A percentile compares a stretch with the other conserved stretches of the same genome.
Conservation (phyloP, 2,797 vertebrate genomes). For the Chaetophractus vellerosus region DNA sequence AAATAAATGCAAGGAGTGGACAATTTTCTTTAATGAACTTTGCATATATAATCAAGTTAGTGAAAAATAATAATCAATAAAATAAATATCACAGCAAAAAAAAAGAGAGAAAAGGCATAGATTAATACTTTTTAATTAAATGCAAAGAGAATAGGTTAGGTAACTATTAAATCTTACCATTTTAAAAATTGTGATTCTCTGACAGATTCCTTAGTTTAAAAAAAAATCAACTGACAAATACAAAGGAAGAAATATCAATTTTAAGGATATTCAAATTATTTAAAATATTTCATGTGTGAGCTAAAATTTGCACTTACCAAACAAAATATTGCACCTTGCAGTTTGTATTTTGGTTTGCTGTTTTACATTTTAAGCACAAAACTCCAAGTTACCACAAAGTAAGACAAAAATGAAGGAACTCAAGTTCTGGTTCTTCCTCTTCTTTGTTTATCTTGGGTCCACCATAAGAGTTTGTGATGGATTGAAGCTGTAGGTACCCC, state of each 20-base stretch:
- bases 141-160: not conserved
- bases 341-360: not conserved
- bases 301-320: constrained; percentile 16
- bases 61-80: constrained; percentile 3
- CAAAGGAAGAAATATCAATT: not conserved
- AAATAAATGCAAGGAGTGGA: constrained; percentile 18
- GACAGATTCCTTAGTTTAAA: constrained; percentile 6
- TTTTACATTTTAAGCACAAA: constrained; percentile 59
- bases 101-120: not conserved
- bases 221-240: constrained; percentile 12
- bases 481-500: too few species aligned
- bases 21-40: constrained; percentile 5
- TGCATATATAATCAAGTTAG: not conserved
- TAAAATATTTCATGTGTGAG: constrained; percentile 36
- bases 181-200: not conserved
- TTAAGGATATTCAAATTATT: constrained; percentile 11
- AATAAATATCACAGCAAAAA: not conserved
- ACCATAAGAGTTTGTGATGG: not conserved
- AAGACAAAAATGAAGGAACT: constrained; percentile 3
- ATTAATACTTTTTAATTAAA: constrained; percentile 24
- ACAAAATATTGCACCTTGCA: not conserved
- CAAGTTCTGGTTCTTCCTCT: constrained; percentile 1
- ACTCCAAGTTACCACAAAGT: not conserved
- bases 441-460: not conserved
- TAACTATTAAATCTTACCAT: not conserved